Conservation (phyloP, 2,888 invertebrate genomes). For the Ectropis crepuscularia region DNA sequence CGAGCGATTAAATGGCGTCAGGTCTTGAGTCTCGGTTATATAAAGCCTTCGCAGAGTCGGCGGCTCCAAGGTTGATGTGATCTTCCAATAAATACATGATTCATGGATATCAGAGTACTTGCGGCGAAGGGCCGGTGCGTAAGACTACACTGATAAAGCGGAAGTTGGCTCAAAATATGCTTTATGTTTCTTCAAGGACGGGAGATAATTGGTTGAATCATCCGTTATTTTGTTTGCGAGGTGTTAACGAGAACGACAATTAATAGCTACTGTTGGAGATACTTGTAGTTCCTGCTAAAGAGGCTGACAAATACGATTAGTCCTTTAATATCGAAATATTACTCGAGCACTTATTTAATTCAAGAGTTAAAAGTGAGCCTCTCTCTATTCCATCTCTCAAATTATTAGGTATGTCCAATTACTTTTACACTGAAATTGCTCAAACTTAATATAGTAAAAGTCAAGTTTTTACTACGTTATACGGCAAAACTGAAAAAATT, state of each 20-base stretch:
- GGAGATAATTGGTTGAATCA: slow-evolving; percentile 13
- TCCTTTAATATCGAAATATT: too few relatives aligned
- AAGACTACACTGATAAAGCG: slow-evolving; percentile 13
- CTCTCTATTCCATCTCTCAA: too few relatives aligned
- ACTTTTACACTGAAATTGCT: too few relatives aligned
- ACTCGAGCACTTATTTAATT: too few relatives aligned
- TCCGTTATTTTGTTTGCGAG: neutral
- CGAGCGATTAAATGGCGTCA: slow-evolving; percentile 65
- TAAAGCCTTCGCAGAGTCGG: slow-evolving; percentile 46
- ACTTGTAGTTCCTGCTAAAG: neutral
- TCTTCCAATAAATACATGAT: slow-evolving; percentile 23
- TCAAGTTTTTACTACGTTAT: too few relatives aligned
- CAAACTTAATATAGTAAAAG: too few relatives aligned
- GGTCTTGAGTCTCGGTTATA: slow-evolving; percentile 47
- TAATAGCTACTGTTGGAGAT: neutral
- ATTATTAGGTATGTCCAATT: too few relatives aligned
- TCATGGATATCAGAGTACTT: slow-evolving; percentile 16
- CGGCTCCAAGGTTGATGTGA: slow-evolving; percentile 39
- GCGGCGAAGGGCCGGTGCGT: slow-evolving; percentile 11
- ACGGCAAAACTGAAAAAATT: too few relatives aligned
- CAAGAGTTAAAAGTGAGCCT: too few relatives aligned
- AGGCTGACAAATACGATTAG: too few relatives aligned
- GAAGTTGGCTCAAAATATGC: slow-evolving; percentile 8
- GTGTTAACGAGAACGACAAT: slow-evolving; percentile 3
- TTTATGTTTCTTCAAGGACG: slow-evolving; percentile 9